phyloP scores from a whole-genome alignment of 1,140 invertebrate genomes.

The Rhagoletis pomonella region DNA sequence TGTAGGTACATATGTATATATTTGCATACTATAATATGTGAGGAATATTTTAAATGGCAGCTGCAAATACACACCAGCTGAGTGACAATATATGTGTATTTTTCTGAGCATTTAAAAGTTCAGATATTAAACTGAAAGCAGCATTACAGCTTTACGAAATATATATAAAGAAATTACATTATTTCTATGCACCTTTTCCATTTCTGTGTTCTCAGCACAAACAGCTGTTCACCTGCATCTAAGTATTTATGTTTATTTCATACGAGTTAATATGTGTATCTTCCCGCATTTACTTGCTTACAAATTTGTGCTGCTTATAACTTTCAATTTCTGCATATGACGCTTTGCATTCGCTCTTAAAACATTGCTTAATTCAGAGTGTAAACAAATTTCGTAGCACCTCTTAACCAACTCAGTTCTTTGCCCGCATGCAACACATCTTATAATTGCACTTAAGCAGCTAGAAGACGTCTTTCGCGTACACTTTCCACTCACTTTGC shows the following conservation, averaged over 20 bases:
- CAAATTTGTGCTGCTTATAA: background rate
- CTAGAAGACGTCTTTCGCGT: constrained; percentile 38
- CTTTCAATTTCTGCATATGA: constrained; percentile 42
- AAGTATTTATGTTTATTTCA: background rate
- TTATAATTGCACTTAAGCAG: constrained; percentile 42
- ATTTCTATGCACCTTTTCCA: background rate
- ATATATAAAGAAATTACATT: background rate
- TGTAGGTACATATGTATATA: too few relatives aligned
- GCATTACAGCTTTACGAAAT: background rate
- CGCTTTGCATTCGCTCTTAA: too few relatives aligned
- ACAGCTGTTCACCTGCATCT: background rate
- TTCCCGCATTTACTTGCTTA: background rate
- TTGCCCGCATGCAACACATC: background rate
- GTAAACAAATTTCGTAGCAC: background rate
- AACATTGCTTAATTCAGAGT: background rate
- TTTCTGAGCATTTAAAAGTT: background rate
- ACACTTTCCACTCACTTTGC: constrained; percentile 44
- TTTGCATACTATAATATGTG: too few relatives aligned
- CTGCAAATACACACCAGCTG: background rate
- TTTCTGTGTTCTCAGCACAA: background rate
- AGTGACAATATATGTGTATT: too few relatives aligned
- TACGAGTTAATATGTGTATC: background rate
- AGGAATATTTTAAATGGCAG: too few relatives aligned
- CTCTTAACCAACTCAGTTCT: background rate
- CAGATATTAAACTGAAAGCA: background rate